These are phyloP conservation scores for Girardinichthys multiradiatus DNA, from an alignment of 2,113 vertebrate species.

Conservation along the genomic window DNA sequence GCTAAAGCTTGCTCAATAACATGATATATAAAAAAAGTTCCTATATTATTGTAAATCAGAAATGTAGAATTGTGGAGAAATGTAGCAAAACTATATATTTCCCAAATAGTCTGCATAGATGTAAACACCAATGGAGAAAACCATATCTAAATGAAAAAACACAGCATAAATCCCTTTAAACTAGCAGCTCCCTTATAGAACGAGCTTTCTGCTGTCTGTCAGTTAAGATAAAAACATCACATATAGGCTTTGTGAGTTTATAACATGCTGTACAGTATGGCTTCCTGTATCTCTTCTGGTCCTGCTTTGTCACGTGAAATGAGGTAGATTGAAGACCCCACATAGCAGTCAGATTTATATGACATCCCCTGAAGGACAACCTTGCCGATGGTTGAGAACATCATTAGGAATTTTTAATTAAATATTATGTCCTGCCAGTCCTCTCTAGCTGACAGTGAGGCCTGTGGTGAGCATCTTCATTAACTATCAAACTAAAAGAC, in stretches of 20 bases:
- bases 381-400: constrained; percentile 15
- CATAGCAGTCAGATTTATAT: constrained; percentile 15
- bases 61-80: background rate
- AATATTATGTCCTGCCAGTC: constrained; percentile 17
- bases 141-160: no score
- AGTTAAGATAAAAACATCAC: no score
- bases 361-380: constrained; percentile 37
- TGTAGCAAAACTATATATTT: no score
- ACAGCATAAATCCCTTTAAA: no score
- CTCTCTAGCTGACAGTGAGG: constrained; percentile 12
- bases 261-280: constrained; percentile 1
- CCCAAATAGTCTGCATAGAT: no score
- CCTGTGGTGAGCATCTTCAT: constrained; percentile 12
- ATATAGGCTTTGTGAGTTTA: background rate
- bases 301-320: constrained; percentile 9
- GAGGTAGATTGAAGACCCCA: constrained; percentile 4
- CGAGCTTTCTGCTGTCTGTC: no score
- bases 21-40: background rate
- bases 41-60: background rate
- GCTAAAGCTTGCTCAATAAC: constrained; percentile 2
- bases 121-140: no score
- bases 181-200: no score
- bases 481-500: constrained; percentile 18
- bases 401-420: constrained; percentile 47
- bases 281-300: constrained; percentile 19